phyloP scores from a whole-genome alignment of 2,113 vertebrate species.

The Colaptes auratus region DNA sequence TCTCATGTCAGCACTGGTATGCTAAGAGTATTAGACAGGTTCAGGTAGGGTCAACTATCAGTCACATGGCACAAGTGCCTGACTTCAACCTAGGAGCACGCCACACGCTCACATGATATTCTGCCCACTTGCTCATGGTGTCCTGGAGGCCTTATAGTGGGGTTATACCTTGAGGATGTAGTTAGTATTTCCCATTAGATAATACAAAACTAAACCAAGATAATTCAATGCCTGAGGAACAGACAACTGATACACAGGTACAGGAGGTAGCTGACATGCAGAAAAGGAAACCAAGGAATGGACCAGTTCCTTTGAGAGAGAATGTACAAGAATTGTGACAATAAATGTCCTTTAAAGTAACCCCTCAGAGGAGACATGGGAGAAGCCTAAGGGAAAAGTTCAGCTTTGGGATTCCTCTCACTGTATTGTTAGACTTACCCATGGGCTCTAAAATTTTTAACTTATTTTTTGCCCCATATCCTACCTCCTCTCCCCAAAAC shows the following conservation, averaged over 20 bases:
- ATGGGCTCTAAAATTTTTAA: background rate
- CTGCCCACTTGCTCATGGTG: background rate
- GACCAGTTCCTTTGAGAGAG: background rate
- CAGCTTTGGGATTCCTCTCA: background rate
- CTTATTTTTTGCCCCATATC: background rate
- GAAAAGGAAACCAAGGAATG: background rate
- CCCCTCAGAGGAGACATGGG: accelerated
- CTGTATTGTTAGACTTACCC: background rate
- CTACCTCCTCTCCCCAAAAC: background rate
- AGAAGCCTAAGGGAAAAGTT: background rate
- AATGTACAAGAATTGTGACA: background rate
- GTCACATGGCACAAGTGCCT: background rate
- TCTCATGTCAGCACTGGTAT: background rate
- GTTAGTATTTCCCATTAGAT: background rate
- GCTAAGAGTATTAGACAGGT: background rate
- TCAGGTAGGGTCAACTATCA: background rate
- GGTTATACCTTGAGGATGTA: background rate
- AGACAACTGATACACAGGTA: background rate
- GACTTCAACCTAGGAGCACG: background rate
- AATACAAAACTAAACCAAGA: background rate
- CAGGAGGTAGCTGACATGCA: background rate
- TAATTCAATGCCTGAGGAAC: background rate
- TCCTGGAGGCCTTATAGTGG: background rate
- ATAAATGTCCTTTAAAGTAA: background rate
- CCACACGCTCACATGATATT: accelerated